A percentile compares a stretch with the other conserved stretches of the same genome.
Conservation (phyloP, 1,140 invertebrate genomes). For the Brachionus sp. region DNA sequence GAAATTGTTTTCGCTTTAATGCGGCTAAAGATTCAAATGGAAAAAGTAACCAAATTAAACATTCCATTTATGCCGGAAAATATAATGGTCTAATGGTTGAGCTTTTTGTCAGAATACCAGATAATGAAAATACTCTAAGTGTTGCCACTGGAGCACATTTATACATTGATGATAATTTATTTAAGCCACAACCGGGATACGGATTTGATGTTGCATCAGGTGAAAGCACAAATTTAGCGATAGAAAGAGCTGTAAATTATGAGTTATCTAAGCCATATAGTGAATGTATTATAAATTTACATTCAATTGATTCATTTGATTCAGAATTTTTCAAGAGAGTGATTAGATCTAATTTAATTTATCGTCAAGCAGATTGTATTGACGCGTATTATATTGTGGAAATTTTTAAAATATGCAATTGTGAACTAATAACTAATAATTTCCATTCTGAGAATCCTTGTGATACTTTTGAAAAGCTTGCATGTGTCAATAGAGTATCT, state of each 20-base stretch:
- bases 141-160: no score
- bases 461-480: background rate
- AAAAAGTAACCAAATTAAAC: background rate
- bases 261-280: background rate
- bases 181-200: no score
- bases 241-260: background rate
- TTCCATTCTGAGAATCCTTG: background rate
- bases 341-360: background rate
- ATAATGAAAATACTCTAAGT: no score
- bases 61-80: background rate
- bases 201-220: background rate
- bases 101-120: no score
- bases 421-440: background rate
- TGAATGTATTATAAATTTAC: background rate
- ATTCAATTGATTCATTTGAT: background rate
- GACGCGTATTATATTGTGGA: background rate
- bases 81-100: background rate
- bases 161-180: no score
- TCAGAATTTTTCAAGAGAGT: background rate
- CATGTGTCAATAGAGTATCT: background rate
- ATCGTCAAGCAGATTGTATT: background rate
- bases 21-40: background rate
- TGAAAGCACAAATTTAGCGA: background rate
- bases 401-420: background rate
- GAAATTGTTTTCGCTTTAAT: conserved; percentile 15